Evolutionary conservation across 2,113 vertebrate genomes (phyloP), one percentile per base, ranked within the genome.

Genomic region (Coturnix japonica): DNA sequence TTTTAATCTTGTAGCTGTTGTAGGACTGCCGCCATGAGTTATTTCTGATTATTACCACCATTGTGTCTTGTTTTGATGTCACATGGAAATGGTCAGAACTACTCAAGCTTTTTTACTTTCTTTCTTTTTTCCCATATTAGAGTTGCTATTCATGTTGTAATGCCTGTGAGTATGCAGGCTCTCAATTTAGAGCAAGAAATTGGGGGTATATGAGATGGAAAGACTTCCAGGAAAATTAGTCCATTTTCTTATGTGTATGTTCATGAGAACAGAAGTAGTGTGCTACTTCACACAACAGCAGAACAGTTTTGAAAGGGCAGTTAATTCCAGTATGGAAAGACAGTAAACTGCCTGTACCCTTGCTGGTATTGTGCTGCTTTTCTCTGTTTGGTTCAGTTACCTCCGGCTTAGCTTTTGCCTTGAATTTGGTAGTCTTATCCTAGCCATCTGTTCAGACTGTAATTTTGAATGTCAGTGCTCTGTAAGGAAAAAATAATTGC

Each of bases 1-100:
- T 89, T 87, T 81, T 85, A 70, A 56, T 79, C 46, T 53, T 37
- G 20, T 31, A 39, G 33, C 46, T 87, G 37, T n/a, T 78, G 28
- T 46, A 41, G 77, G 49, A n/a, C 49, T 90, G 66, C 61, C 73
- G 41, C 81, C 93, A 37, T 77, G 51, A 77, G 20, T 74, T 65
- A 22, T 72, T 85, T 71, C 57, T 81, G n/a, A 47, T 35, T 35
- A 43, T 43, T 84, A 56, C 43, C 67, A 20, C 89, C 13, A 1
- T n/a, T 66, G 19, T 49, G 49, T 61, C 63, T 54, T 81, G 33
- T 59, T 95, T 87, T 95, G 63, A 61, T 65, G 37, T 91, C 84
- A 37, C 56, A 11, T 77, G 46, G 49, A 80, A 23, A 39, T 82
- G 56, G 64, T 47, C 67, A 63, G 71, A 89, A 65, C 56, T 73